These are phyloP conservation scores for Actinopyga echinites DNA, from an alignment of 53 echinoderm and acorn worm genomes.

Conservation along the genomic window DNA sequence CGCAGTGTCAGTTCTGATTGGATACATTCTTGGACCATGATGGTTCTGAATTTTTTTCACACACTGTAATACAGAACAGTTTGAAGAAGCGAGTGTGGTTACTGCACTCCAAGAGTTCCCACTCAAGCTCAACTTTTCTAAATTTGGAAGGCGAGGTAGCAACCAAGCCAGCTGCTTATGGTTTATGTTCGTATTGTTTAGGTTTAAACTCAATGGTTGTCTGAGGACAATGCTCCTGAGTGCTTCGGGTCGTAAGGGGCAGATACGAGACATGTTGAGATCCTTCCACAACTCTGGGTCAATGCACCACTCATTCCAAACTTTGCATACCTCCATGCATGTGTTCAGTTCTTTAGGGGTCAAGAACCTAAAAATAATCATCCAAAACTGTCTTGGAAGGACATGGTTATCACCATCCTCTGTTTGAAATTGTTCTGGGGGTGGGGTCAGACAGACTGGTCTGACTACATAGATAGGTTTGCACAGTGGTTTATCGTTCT, in stretches of 20 bases:
- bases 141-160: conserved; percentile 72
- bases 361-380: conserved; percentile 71
- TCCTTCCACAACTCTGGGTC: conserved; percentile 74
- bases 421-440: conserved; percentile 59
- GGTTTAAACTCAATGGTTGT: conserved; percentile 73
- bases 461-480: conserved; percentile 81
- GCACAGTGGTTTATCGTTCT: conserved; percentile 58
- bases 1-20: too few relatives aligned
- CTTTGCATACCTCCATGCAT: conserved; percentile 90
- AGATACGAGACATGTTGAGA: conserved; percentile 57
- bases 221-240: conserved; percentile 81
- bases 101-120: conserved; percentile 68
- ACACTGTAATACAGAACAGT: conserved; percentile 75
- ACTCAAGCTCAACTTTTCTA: conserved; percentile 65
- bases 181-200: conserved; percentile 72
- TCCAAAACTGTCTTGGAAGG: conserved; percentile 69
- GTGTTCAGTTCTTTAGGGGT: conserved; percentile 60
- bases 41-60: too few relatives aligned
- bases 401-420: conserved; percentile 61
- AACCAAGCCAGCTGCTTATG: conserved; percentile 82
- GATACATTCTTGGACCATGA: too few relatives aligned
- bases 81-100: conserved; percentile 70
- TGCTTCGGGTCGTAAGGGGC: conserved; percentile 56
- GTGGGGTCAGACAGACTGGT: conserved; percentile 76
- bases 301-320: conserved; percentile 95